Base-by-base conservation (phyloP, 2,888 invertebrate genomes). In the Andrena bicolor region DNA sequence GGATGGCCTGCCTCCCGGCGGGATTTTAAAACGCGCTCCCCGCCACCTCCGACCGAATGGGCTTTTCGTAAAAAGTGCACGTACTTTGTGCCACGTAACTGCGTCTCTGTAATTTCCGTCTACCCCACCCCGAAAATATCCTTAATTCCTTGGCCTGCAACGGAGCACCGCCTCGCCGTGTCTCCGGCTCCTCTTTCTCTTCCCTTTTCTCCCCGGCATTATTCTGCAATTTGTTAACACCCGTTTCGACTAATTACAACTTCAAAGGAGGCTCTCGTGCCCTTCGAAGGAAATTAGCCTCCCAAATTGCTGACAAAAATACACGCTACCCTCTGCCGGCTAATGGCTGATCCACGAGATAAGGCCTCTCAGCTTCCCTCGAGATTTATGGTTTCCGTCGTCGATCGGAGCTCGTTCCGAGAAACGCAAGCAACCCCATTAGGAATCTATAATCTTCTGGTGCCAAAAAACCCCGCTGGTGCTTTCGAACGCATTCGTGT, bases 11-110 rank as follows among this genome's bases (percentile, higher is more conserved):
- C 70, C 70, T 49, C 60, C 48, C 70, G 70, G 70, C 70, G 30
- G 20, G 71, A 71, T 71, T 71, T 71, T 70, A 70, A 30, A 71
- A 49, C 49, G 49, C 60, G 71, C 61, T 61, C n/a, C 71, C 49
- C 71, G 71, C 71, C 71, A 71, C 71, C 71, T 71, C 49, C 71
- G 16, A n/a, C 69, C 49, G 71, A 61, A 61, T 49, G 60, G 26
- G 70, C 60, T 71, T 41, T 71, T 71, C 65, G 65, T 64, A 76
- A 80, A 77, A 66, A 80, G 65, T 60, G 70, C 70, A 70, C 80
- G 78, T 77, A 70, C 77, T 80, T 61, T 61, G 71, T 51, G 71
- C 71, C n/a, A 61, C 61, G 60, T 71, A 71, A 61, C 61, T 23
- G 71, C 61, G 71, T 61, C 61, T 32, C 61, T 61, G 71, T 71